Conservation (phyloP, 2,888 invertebrate genomes). For the Drosophila ustulata region DNA sequence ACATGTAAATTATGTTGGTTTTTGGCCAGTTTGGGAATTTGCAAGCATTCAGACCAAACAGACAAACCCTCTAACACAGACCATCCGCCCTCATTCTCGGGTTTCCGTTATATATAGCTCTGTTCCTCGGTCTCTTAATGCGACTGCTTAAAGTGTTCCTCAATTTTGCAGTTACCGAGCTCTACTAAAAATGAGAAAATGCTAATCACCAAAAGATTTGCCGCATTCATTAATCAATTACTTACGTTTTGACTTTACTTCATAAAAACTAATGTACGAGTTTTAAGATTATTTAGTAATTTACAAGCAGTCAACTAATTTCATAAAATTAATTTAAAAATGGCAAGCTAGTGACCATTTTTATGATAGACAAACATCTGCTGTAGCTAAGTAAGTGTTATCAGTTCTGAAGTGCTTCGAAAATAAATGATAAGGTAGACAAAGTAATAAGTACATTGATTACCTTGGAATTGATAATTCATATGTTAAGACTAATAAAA, state of each 20-base stretch:
- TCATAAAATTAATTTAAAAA: neutral
- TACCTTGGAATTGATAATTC: neutral
- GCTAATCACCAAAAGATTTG: neutral
- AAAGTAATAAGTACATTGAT: neutral
- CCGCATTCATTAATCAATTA: no score
- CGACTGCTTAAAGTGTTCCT: constrained; percentile 48
- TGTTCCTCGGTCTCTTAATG: constrained; percentile 28
- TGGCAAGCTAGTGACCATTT: neutral
- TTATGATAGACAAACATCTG: neutral
- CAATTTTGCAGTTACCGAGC: constrained; percentile 27
- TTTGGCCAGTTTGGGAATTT: constrained; percentile 66
- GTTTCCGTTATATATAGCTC: constrained; percentile 32
- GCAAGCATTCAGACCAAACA: constrained; percentile 43
- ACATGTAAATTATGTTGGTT: constrained; percentile 81
- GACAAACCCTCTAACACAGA: constrained; percentile 10
- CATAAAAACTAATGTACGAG: no score
- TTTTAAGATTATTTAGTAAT: neutral
- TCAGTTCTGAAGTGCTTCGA: neutral
- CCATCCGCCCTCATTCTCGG: constrained; percentile 20
- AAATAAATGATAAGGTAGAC: neutral
- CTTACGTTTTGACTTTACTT: no score
- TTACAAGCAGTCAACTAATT: neutral
- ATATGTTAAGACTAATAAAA: no score
- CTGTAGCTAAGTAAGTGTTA: neutral
- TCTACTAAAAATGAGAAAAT: neutral